These are phyloP conservation scores for Leptodactylus fallax DNA, from an alignment of 2,797 vertebrate genomes.

Conservation along the genomic window DNA sequence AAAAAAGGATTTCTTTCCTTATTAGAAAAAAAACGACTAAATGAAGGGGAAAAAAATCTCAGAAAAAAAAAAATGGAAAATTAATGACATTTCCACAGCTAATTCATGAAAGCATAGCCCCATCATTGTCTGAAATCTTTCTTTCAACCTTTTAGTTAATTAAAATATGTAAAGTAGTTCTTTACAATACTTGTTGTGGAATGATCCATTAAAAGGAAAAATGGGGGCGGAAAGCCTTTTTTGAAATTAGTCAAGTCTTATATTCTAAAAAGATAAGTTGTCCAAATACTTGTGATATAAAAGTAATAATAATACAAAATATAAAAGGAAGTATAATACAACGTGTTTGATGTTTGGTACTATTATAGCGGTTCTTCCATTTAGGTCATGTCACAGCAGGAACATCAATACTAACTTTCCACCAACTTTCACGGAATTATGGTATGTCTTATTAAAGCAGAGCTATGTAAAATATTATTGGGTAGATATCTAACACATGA, in stretches of 20 bases:
- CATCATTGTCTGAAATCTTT: slow-evolving; percentile 54
- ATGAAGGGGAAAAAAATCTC: background rate
- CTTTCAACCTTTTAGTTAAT: slow-evolving; percentile 52
- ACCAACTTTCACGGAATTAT: too few relatives aligned
- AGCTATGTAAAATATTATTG: too few relatives aligned
- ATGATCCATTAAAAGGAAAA: slow-evolving; percentile 26
- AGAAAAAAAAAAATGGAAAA: slow-evolving; percentile 14
- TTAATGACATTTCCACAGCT: slow-evolving; percentile 40
- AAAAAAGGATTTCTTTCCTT: slow-evolving; percentile 44
- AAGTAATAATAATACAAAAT: background rate
- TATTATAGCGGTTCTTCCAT: too few relatives aligned
- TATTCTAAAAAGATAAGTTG: background rate
- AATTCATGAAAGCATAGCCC: slow-evolving; percentile 47
- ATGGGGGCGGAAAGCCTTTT: background rate
- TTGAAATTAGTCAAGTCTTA: background rate
- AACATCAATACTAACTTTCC: too few relatives aligned
- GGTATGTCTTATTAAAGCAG: too few relatives aligned
- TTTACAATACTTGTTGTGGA: slow-evolving; percentile 33
- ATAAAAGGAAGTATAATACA: too few relatives aligned
- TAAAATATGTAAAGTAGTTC: slow-evolving; percentile 61
- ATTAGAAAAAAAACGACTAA: slow-evolving; percentile 29
- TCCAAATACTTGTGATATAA: background rate
- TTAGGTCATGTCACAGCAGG: too few relatives aligned
- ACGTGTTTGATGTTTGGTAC: too few relatives aligned
- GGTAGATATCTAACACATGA: too few relatives aligned